Base-by-base conservation (phyloP, 35 echinoderm and acorn worm species). In the Apostichopus californicus region DNA sequence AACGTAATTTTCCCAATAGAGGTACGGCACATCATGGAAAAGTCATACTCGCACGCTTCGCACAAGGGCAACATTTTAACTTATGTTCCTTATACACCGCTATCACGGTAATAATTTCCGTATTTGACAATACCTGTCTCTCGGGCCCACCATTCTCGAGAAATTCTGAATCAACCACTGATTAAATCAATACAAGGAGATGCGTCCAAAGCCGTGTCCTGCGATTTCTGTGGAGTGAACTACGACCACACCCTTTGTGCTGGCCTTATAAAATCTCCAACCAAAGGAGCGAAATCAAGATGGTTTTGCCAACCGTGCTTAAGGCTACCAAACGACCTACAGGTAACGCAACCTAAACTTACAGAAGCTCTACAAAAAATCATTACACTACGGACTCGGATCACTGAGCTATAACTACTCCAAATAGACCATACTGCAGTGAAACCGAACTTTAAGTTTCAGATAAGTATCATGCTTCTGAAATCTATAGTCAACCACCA, bases 291-390 rank as follows among this genome's bases (percentile, higher is more conserved):
- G 8, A 83, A 83, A 83, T 56, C 80, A 1, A 83, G 34, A 83
- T 55, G 80, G 80, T 83, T 83, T 57, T 83, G 80, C 12, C 80
- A 83, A 83, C 34, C 34, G 5, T 83, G 80, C 80, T 83, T 83
- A 15, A 83, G 80, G 53, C 80, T 83, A 12, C 80, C 80, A 56
- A 10, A 56, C 15, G 80, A 83, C 11, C 54, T 83, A 13, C 52
- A 83, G 4, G 8, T 54, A 83, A 17, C 71, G 10, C 71, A 73
- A 73, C 71, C 3, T 6, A 13, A 73, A 18, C 17, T 20, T 17
- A 20, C 14, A 6, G 71, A 73, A 18, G 71, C 71, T 17, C 17
- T 73, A 28, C 26, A 28, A 28, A 28, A 28, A 28, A 28, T 28
- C 26, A 28, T 28, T 28, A 28, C 26, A 28, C 26, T 28, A 1